Conservation (phyloP, 2,797 vertebrate species). For the Eulemur rubriventer region DNA sequence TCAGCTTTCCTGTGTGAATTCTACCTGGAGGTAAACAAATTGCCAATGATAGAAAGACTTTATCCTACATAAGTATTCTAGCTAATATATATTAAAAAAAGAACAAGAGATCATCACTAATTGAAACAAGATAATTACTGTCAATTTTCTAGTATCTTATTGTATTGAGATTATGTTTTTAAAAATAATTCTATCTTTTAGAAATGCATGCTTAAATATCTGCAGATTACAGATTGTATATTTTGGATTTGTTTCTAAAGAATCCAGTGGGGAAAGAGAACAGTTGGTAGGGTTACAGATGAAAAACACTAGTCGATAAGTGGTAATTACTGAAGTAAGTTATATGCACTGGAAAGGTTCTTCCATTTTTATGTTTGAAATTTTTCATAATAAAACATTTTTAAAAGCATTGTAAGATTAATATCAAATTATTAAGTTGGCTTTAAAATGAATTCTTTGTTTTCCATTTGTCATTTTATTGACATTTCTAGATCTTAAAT, state of each 20-base stretch:
- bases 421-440: not conserved
- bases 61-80: not conserved
- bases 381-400: not conserved
- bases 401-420: not conserved
- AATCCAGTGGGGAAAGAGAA: not conserved
- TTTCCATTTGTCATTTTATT: not conserved
- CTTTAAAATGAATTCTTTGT: not conserved
- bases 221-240: not conserved
- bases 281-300: not conserved
- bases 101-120: not conserved
- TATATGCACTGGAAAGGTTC: not conserved
- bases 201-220: not conserved
- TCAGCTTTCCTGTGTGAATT: not conserved
- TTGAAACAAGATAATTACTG: not conserved
- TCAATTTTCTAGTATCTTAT: not conserved
- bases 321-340: not conserved
- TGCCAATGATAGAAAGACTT: not conserved
- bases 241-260: not conserved
- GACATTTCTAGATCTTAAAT: constrained; percentile 23
- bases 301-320: not conserved
- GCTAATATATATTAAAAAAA: not conserved
- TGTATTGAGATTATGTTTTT: not conserved
- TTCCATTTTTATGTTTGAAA: not conserved
- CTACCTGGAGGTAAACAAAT: not conserved
- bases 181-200: not conserved